Evolutionary conservation across 2,797 vertebrate genomes (phyloP), one percentile per base, ranked within the genome.

Genomic region (Coreius guichenoti): DNA sequence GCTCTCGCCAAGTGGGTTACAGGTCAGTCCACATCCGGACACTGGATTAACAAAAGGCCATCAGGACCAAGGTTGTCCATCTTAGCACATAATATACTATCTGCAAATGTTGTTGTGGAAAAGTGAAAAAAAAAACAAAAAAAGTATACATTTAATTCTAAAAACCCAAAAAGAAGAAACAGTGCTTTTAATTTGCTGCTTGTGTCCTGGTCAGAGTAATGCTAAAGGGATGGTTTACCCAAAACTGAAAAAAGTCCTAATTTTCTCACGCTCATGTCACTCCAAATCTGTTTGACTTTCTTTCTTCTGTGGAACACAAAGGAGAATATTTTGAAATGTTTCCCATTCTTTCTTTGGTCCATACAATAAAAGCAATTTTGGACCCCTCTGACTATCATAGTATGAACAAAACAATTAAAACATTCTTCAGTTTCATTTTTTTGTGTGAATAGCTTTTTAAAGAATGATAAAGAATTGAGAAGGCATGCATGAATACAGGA

Each of bases 1-100:
- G 51, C n/a, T 36, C 54, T n/a, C 11, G 29, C 31, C 17, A 70
- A 31, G n/a, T 39, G 26, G 88, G 88, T 31, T 12, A 72, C 72
- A 76, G 47, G 29, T 58, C 51, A 68, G 58, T 43, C 21, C 23
- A 61, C 8, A 14, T 26, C 29, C 1, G 47, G 39, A 81, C 23
- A 14, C 26, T 75, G 73, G 39, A 31, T 75, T 36, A 72, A 7
- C 56, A 67, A 29, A 33, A n/a, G 3, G 3, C 36, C 54, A 47
- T n/a, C 54, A n/a, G 17, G 26, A 47, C n/a, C 54, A 82, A 21
- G 26, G 68, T 31, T 82, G 54, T 47, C 19, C 1, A 3, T 49
- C 3, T 19, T 17, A 1, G 0, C 54, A 51, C 9, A 47, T 21
- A 47, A 36, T n/a, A 56, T n/a, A 17, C 51, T 39, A 16, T 58